These are phyloP conservation scores for Solenopsis invicta DNA, from an alignment of 1,140 invertebrate species.

Conservation along the genomic window DNA sequence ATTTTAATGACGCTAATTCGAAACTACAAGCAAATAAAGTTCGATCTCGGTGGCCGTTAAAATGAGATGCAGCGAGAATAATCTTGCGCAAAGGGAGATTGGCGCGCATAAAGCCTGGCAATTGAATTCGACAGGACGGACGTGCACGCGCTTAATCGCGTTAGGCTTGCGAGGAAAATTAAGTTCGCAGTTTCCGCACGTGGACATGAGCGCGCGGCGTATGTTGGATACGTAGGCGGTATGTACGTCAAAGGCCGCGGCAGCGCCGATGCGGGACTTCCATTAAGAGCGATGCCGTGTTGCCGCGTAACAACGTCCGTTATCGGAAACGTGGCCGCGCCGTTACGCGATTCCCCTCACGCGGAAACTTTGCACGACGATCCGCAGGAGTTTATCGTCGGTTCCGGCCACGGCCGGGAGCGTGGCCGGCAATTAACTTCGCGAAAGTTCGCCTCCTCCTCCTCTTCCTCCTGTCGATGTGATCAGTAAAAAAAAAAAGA, in stretches of 20 bases:
- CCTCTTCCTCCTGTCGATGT: background rate
- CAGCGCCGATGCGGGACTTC: slow-evolving; percentile 27
- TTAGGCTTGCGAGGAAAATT: slow-evolving; percentile 41
- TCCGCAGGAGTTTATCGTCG: slow-evolving; percentile 41
- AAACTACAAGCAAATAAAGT: background rate
- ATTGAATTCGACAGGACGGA: slow-evolving; percentile 35
- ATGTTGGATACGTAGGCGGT: background rate
- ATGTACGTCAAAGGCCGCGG: slow-evolving; percentile 22
- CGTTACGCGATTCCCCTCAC: slow-evolving; percentile 39
- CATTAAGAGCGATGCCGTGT: slow-evolving; percentile 39
- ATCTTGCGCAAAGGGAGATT: background rate
- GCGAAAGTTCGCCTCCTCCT: slow-evolving; percentile 2
- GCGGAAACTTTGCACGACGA: slow-evolving; percentile 43
- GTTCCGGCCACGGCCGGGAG: background rate
- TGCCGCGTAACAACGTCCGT: slow-evolving; percentile 35
- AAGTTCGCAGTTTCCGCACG: slow-evolving; percentile 35
- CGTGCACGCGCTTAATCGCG: background rate
- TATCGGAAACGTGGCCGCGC: slow-evolving; percentile 45
- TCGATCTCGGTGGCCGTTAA: background rate
- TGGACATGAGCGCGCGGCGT: background rate
- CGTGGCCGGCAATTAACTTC: slow-evolving; percentile 34
- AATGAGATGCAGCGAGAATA: background rate
- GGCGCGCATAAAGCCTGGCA: background rate
- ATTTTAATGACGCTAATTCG: slow-evolving; percentile 1
- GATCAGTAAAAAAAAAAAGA: background rate